Evolutionary conservation across 2,888 invertebrate genomes (phyloP).

Genomic region (Alitta virens): DNA sequence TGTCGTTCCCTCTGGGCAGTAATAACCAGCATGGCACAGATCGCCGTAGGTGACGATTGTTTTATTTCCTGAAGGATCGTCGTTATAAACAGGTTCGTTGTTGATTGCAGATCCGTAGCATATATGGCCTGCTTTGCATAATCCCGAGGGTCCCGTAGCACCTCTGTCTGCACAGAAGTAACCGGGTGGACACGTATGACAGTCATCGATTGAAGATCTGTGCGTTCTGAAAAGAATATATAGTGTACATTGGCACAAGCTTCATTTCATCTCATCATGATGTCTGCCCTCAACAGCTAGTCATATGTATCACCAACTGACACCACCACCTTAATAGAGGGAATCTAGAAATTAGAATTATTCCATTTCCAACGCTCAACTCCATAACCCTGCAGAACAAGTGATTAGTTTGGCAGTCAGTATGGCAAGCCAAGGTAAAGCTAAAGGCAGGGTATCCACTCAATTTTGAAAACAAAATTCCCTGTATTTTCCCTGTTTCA

Average conservation of each 20-base stretch:
- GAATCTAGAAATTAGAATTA: too few relatives aligned
- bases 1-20: slow-evolving; percentile 47
- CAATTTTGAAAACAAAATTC: too few relatives aligned
- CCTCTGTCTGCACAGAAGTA: slow-evolving; percentile 49
- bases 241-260: neutral
- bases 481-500: too few relatives aligned
- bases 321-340: too few relatives aligned
- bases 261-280: too few relatives aligned
- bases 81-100: slow-evolving; percentile 49
- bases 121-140: slow-evolving; percentile 51
- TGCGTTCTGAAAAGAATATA: slow-evolving; percentile 30
- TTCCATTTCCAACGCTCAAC: too few relatives aligned
- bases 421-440: too few relatives aligned
- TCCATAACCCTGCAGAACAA: too few relatives aligned
- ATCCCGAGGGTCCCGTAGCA: slow-evolving; percentile 40
- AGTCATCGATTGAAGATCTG: slow-evolving; percentile 31
- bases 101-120: slow-evolving; percentile 43
- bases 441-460: too few relatives aligned
- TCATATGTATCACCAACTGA: too few relatives aligned
- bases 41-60: slow-evolving; percentile 49
- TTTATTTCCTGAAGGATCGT: slow-evolving; percentile 42
- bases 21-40: slow-evolving; percentile 48
- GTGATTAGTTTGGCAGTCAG: too few relatives aligned
- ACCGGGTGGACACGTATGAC: slow-evolving; percentile 45
- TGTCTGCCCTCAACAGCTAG: too few relatives aligned